Base-by-base conservation (phyloP, 2,888 invertebrate genomes). In the Apomyelois bistriatella region DNA sequence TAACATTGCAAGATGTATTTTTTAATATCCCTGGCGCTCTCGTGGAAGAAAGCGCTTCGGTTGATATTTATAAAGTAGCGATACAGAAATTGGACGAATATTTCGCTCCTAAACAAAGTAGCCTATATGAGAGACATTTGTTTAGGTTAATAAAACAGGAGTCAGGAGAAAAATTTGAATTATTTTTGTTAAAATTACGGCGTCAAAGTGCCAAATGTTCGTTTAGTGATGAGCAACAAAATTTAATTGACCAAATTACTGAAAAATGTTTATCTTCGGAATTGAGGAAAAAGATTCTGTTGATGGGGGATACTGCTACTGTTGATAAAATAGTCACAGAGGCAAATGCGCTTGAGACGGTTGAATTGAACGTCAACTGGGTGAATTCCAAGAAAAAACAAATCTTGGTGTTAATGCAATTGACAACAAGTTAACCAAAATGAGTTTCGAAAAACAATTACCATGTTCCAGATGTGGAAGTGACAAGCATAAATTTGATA, bases 271-370 rank as follows among this genome's bases (percentile, higher is more conserved):
- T 8, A 8, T 43, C 30, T 3, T 3, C 1, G 8, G 43, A 43
- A 3, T 13, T 43, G 12, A 9, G 43, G 5, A 43, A 43, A n/a
- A 43, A 58, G 36, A 60, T 66, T 13, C 41, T 68, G 6, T 48
- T 16, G 0, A 13, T 53, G 0, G 62, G 65, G 0, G 60, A 65
- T 15, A 17, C n/a, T 0, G 52, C 56, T 0, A 60, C 63, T 0
- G 3, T 65, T 0, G 58, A 60, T 7, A 56, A 61, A 48, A 54
- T 62, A 6, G 52, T 62, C 6, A n/a, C 35, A 2, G 62, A 62
- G 56, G 64, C 64, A 1, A 64, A 64, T 49, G 6, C 60, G 1
- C 38, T 66, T 35, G 64, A 66, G 58, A 16, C 52, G 1, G 56
- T 64, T 1, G n/a, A n/a, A n/a, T n/a, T n/a, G 17, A 59, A 15